These are phyloP conservation scores for Cirrhinus molitorella DNA, from an alignment of 2,797 vertebrate genomes.

Conservation along the genomic window DNA sequence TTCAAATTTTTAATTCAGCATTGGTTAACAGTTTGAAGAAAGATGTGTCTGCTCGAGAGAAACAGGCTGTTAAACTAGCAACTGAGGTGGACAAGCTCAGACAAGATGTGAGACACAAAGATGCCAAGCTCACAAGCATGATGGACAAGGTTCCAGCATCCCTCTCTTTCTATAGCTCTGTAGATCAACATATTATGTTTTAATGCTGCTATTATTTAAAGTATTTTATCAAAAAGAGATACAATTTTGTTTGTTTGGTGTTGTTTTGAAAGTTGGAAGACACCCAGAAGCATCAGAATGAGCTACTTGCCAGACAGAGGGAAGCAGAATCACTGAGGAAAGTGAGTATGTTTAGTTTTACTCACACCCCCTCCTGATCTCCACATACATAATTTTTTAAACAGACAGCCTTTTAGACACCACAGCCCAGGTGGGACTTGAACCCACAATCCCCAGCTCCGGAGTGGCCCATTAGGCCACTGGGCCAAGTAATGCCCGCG, in stretches of 20 bases:
- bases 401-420: background rate
- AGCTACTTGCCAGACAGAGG: conserved; percentile 38
- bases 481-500: background rate
- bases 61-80: conserved; percentile 72
- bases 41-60: conserved; percentile 73
- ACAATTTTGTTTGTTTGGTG: background rate
- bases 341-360: conserved; percentile 22
- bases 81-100: conserved; percentile 71
- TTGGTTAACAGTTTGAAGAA: conserved; percentile 75
- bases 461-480: background rate
- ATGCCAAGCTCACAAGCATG: conserved; percentile 72
- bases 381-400: background rate
- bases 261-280: conserved; percentile 52
- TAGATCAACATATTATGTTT: background rate
- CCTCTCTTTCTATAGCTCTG: background rate
- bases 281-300: conserved; percentile 44
- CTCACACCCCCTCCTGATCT: background rate
- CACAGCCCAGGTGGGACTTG: background rate
- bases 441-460: background rate
- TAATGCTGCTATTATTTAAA: background rate
- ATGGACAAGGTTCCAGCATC: conserved; percentile 71
- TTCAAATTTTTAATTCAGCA: conserved; percentile 63
- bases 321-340: conserved; percentile 55
- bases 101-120: conserved; percentile 75
- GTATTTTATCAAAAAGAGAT: background rate